Evolutionary conservation across 1,140 invertebrate species (phyloP).

Genomic region (Tetragnatha versicolor): DNA sequence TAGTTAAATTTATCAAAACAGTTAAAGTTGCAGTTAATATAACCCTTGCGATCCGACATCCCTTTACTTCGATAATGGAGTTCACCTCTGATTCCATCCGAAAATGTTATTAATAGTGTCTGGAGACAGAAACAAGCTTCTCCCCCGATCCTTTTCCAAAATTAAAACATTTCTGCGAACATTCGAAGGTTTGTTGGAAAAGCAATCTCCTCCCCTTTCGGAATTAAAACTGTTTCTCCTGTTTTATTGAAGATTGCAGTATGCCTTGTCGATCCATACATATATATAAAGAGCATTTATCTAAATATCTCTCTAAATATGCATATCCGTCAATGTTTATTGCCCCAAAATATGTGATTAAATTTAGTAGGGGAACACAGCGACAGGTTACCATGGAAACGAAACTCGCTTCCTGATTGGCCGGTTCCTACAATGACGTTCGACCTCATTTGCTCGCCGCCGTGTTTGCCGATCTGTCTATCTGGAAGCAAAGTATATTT

Average conservation of each 20-base stretch:
- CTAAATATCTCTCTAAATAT: conserved; percentile 49
- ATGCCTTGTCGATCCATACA: no score
- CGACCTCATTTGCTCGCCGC: conserved; percentile 50
- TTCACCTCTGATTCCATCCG: no score
- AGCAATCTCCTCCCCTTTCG: conserved; percentile 20
- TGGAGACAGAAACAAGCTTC: no score
- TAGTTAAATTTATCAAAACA: background rate
- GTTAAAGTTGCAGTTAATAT: no score
- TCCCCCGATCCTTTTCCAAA: no score
- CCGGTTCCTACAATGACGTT: conserved; percentile 49
- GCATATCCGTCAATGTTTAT: conserved; percentile 54
- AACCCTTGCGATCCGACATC: no score
- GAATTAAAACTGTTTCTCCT: conserved; percentile 42
- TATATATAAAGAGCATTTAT: conserved; percentile 51
- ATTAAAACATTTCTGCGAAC: conserved; percentile 28
- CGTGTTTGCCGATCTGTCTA: conserved; percentile 53
- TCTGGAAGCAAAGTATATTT: conserved; percentile 26
- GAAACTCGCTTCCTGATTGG: conserved; percentile 42
- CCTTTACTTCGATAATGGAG: no score
- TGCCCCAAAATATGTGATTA: conserved; percentile 52
- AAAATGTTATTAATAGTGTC: no score
- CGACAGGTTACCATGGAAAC: conserved; percentile 44
- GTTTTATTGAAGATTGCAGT: conserved; percentile 49
- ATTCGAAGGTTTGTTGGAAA: conserved; percentile 18
- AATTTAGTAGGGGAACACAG: conserved; percentile 44